Base-by-base conservation (phyloP, 2,797 vertebrate genomes). In the Delichon dasypus region DNA sequence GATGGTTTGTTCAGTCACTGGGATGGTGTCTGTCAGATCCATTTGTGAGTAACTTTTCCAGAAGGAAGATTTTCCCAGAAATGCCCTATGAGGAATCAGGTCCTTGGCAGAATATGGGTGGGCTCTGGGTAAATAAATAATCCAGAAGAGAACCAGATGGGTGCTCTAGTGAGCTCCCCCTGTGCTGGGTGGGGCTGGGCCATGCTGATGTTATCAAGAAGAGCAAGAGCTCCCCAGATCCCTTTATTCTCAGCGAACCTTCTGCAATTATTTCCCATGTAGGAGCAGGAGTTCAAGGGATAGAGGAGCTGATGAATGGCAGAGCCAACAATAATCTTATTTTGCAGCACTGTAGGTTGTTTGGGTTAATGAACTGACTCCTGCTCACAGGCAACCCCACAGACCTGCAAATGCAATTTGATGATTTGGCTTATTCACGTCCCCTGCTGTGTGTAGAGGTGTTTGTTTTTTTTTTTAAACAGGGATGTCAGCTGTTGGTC, bases 341-440 rank as follows among this genome's bases (percentile, higher is more conserved):
- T 94, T 91, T 88, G 70, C 73, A 94, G 62, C 38, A 45, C 20
- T 34, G 21, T 25, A 77, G 85, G 92, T 90, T 36, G 0, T 92
- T 94, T 74, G 76, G 74, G 85, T 71, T 95, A 94, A 78, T 72
- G 95, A 92, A 54, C 65, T 94, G 72, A 34, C 67, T 94, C 79
- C 50, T 81, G 64, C 58, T 89, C 92, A 86, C 65, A 72, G 0
- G 3, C 55, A 91, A 12, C 76, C 76, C 72, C 60, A 51, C 50
- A 70, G 81, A 90, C 89, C 79, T 26, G 7, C 58, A 38, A 21
- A 40, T 47, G 78, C 74, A 57, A 32, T 89, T 81, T 32, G 26
- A 36, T 77, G 34, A 83, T 91, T 64, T 95, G 88, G 71, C 42
- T 92, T 85, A 85, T 86, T 94, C 13, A 29, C 79, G 22, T 70